Base-by-base conservation (phyloP, 2,797 vertebrate genomes). In the Poliocrania exsul region DNA sequence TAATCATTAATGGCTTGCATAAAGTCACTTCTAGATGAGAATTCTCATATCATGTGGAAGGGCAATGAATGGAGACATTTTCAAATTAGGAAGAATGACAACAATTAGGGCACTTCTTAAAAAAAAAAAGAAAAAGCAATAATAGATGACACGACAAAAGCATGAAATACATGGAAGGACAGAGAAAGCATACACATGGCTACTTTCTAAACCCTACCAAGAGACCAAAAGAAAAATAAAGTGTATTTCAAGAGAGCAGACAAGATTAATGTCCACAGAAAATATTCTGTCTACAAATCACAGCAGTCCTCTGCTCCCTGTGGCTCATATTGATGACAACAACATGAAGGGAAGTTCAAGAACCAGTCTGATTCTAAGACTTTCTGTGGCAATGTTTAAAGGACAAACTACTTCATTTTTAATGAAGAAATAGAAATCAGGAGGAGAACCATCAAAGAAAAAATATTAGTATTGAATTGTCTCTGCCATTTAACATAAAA, bases 31-130 rank as follows among this genome's bases (percentile, higher is more conserved):
- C 46, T 81, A 65, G 53, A 75, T 54, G 47, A 81, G 70, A 94
- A 81, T 75, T 90, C 92, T 80, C 38, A 26, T 84, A 74, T 54
- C 37, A 74, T 35, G 72, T 50, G 88, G 31, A 88, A 88, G 17
- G 62, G 50, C 65, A 88, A 79, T 66, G 70, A 91, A 62, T 79
- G 51, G 65, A 93, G 72, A 90, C 53, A 49, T 81, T 86, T 91
- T 74, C 31, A 91, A 90, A 96, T 81, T 56, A 84, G 80, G 74
- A 95, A 84, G 33, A 49, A 86, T 86, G 47, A 93, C 33, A 91
- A 95, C 60, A 91, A 81, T 91, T 69, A 93, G 23, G n/a, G 29
- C n/a, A 78, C 57, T 73, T 78, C 65, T 57, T 53, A 33, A 70
- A 87, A 29, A 56, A 38, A 40, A 38, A 70, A 38, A 66, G 49